Percentiles rank a stretch among this genome's conserved stretches.
These are phyloP conservation scores for Murina feae DNA, from an alignment of 2,113 vertebrate species.

Conservation along the genomic window DNA sequence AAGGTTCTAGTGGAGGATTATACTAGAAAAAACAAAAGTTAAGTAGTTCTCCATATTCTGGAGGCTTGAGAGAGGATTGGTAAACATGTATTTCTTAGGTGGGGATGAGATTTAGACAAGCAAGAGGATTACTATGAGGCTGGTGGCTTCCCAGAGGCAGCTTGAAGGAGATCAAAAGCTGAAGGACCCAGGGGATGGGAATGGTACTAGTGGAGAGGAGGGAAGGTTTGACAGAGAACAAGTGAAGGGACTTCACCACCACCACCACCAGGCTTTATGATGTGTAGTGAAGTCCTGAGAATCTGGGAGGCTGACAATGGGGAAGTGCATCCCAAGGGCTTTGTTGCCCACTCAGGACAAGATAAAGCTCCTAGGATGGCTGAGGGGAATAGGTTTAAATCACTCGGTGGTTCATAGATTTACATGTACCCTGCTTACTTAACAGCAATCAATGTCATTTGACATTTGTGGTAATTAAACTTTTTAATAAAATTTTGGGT, in stretches of 20 bases:
- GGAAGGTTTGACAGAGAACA: not conserved
- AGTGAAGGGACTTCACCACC: not conserved
- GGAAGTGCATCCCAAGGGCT: rapidly evolving
- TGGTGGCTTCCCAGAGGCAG: not conserved
- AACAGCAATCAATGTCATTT: conserved; percentile 29
- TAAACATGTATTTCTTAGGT: not conserved
- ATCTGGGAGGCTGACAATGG: not conserved
- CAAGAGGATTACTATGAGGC: not conserved
- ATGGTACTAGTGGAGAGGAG: not conserved
- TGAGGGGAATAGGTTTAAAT: not conserved
- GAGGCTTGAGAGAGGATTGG: not conserved
- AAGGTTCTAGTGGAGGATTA: not conserved
- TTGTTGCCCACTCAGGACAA: not conserved
- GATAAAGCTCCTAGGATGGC: not conserved
- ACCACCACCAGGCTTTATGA: not conserved
- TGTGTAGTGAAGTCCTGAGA: not conserved
- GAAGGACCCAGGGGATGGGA: rapidly evolving
- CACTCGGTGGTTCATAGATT: not conserved
- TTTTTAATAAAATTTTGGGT: conserved; percentile 68
- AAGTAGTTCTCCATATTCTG: not conserved
- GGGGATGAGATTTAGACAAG: not conserved
- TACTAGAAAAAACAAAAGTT: not conserved
- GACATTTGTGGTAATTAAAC: conserved; percentile 67
- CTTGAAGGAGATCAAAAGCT: not conserved
- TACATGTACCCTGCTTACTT: not conserved